Percentiles rank a stretch among this genome's conserved stretches.
Evolutionary conservation across 1,140 invertebrate genomes (phyloP).

Genomic region (Nephila pilipes): DNA sequence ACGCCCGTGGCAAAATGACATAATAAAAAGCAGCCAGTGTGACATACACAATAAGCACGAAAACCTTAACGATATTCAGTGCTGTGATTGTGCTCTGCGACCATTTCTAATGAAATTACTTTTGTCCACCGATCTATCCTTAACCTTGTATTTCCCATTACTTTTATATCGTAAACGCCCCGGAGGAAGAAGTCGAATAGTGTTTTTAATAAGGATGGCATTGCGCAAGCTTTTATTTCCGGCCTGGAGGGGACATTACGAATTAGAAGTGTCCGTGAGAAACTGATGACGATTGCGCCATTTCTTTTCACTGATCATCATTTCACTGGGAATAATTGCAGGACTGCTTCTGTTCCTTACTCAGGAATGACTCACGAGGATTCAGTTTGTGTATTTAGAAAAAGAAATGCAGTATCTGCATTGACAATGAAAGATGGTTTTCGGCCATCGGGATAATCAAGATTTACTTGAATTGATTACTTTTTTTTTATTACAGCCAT

Average conservation of each 20-base stretch:
- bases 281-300: not conserved
- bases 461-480: not conserved
- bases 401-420: not conserved
- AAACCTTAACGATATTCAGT: not conserved
- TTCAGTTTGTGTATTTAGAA: not conserved
- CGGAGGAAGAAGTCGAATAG: not conserved
- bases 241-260: not conserved
- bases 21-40: too few relatives aligned
- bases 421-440: not conserved
- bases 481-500: too few relatives aligned
- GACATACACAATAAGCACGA: not conserved
- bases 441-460: not conserved
- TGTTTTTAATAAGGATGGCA: not conserved
- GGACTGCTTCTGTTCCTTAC: not conserved
- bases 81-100: not conserved
- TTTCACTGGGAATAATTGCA: conserved; percentile 11
- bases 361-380: conserved; percentile 4
- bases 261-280: not conserved
- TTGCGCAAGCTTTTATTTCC: not conserved
- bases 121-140: not conserved
- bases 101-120: not conserved
- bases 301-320: not conserved
- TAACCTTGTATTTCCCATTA: not conserved
- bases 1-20: too few relatives aligned
- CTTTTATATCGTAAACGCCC: not conserved